A percentile compares a stretch with the other conserved stretches of the same genome.
Conservation (phyloP, 2,888 invertebrate genomes). For the Pseudanteris insignis region DNA sequence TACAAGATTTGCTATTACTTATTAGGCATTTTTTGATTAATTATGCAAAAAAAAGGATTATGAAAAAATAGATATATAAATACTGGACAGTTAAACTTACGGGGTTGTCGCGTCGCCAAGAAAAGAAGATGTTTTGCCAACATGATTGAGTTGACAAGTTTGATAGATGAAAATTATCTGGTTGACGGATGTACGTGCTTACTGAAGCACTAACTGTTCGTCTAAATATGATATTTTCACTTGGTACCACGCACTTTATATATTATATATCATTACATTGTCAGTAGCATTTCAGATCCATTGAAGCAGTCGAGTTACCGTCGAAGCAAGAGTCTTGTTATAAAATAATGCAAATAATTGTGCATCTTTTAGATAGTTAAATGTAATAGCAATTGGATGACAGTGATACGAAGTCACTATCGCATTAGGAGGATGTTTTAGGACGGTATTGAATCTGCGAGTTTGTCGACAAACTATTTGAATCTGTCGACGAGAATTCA, state of each 20-base stretch:
- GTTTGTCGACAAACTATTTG: slow-evolving; percentile 52
- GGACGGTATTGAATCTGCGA: slow-evolving; percentile 19
- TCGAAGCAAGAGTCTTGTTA: no score
- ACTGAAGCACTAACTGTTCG: slow-evolving; percentile 54
- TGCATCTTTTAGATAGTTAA: no score
- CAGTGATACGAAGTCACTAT: no score
- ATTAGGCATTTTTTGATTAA: no score
- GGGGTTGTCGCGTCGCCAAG: slow-evolving; percentile 60
- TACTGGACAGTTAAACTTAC: no score
- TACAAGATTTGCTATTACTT: no score
- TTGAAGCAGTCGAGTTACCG: no score
- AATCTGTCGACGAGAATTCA: slow-evolving; percentile 44
- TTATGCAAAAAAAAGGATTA: no score
- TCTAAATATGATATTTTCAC: slow-evolving; percentile 56
- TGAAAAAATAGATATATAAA: no score
- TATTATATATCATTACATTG: slow-evolving; percentile 30
- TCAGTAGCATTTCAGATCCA: slow-evolving; percentile 27
- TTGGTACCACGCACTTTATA: slow-evolving; percentile 30
- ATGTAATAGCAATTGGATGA: no score
- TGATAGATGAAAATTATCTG: slow-evolving; percentile 12
- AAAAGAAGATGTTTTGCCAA: slow-evolving; percentile 63
- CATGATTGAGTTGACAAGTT: slow-evolving; percentile 48
- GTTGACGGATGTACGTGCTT: slow-evolving; percentile 31
- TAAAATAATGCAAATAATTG: no score
- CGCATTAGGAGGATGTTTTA: no score